These are phyloP conservation scores for Brachyistius frenatus DNA, from an alignment of 2,113 vertebrate species.

Conservation along the genomic window DNA sequence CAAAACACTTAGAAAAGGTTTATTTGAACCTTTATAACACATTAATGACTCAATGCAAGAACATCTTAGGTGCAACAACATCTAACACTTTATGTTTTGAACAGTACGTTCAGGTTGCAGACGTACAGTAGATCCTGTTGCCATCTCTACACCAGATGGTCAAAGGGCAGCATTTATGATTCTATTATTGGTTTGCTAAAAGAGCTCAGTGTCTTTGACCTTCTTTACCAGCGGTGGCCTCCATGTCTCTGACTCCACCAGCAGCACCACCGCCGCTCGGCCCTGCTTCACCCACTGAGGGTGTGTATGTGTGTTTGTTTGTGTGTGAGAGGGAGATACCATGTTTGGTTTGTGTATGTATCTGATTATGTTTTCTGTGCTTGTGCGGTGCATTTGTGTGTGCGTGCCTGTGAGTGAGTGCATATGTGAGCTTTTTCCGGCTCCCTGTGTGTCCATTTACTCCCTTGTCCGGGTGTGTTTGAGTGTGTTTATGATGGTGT, in stretches of 20 bases:
- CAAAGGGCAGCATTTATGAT: neutral
- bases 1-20: too few relatives aligned
- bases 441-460: neutral
- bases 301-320: conserved; percentile 47
- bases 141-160: neutral
- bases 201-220: conserved; percentile 64
- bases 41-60: too few relatives aligned
- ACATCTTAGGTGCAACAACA: too few relatives aligned
- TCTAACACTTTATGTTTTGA: neutral
- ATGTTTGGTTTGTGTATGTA: neutral
- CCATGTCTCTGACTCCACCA: conserved; percentile 32
- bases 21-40: too few relatives aligned
- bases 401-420: neutral
- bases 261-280: conserved; percentile 32
- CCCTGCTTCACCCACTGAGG: conserved; percentile 23
- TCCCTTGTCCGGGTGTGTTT: neutral
- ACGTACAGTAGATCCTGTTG: neutral
- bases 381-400: neutral
- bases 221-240: conserved; percentile 71
- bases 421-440: neutral
- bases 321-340: conserved; percentile 3
- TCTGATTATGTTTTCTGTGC: neutral
- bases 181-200: conserved; percentile 61
- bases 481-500: neutral
- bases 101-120: conserved; percentile 11